Conservation (phyloP, 2,113 vertebrate species). For the Pampusana beccarii region DNA sequence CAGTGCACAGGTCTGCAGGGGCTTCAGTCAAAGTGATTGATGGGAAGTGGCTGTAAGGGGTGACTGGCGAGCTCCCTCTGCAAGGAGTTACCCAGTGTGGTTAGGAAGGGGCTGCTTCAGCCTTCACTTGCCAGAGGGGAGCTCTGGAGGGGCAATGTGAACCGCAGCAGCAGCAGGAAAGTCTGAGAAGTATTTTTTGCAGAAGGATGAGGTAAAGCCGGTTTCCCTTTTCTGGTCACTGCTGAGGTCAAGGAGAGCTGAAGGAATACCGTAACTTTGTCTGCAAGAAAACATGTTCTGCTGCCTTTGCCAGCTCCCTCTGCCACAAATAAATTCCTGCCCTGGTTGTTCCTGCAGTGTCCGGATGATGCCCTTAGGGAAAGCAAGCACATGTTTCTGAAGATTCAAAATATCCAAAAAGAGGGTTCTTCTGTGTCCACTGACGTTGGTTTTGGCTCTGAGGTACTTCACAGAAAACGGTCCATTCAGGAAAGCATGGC, state of each 20-base stretch:
- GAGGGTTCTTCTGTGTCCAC: neutral
- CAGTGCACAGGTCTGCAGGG: neutral
- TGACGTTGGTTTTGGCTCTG: neutral
- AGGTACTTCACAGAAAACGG: neutral
- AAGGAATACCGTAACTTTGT: neutral
- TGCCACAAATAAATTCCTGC: neutral
- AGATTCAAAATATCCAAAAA: neutral
- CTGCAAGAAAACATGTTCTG: neutral
- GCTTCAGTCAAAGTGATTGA: neutral
- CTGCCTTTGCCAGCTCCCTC: neutral
- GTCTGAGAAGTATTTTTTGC: neutral
- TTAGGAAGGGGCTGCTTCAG: neutral
- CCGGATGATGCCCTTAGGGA: neutral
- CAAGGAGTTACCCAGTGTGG: neutral
- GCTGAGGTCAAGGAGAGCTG: neutral
- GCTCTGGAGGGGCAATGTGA: neutral
- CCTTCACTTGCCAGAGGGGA: neutral
- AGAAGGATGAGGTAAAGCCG: neutral
- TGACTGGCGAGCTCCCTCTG: neutral
- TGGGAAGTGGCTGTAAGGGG: neutral
- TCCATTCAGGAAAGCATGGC: neutral
- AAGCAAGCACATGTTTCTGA: fast-evolving
- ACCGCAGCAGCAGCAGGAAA: neutral
- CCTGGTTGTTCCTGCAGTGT: neutral
- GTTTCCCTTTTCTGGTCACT: neutral